phyloP scores from a whole-genome alignment of 2,888 invertebrate species.

The Trissolcus brochymenae region DNA sequence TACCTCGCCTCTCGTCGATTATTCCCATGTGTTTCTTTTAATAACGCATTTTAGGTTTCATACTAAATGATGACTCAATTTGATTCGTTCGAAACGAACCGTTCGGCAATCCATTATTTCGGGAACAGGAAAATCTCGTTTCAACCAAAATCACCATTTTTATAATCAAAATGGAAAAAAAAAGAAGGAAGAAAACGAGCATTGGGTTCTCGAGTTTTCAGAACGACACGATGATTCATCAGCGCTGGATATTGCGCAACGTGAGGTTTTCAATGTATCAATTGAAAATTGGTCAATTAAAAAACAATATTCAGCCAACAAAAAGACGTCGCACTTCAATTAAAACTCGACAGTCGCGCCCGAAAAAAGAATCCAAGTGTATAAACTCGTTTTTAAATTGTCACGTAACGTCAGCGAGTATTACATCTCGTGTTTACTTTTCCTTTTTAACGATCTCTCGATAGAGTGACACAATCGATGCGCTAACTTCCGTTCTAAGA shows the following conservation, averaged over 20 bases:
- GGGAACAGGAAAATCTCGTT: no score
- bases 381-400: slow-evolving; percentile 27
- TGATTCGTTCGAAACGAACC: no score
- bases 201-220: no score
- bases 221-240: no score
- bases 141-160: no score
- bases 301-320: background rate
- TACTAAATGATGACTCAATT: slow-evolving; percentile 15
- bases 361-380: slow-evolving; percentile 36
- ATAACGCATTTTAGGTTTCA: slow-evolving; percentile 36
- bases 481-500: slow-evolving; percentile 47
- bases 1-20: slow-evolving; percentile 13
- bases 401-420: slow-evolving; percentile 34
- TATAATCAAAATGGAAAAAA: no score
- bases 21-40: slow-evolving; percentile 21
- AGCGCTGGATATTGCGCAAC: slow-evolving; percentile 10
- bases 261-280: background rate
- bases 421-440: slow-evolving; percentile 50
- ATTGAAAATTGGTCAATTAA: slow-evolving; percentile 14
- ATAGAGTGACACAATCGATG: slow-evolving; percentile 48
- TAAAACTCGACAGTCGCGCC: slow-evolving; percentile 25
- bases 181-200: no score
- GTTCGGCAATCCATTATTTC: no score
- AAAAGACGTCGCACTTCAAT: slow-evolving; percentile 38
- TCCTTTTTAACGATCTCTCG: slow-evolving; percentile 42